Percentiles rank a stretch among this genome's conserved stretches.
Evolutionary conservation across 2,888 invertebrate genomes (phyloP).

Genomic region (Euzetes globulus): DNA sequence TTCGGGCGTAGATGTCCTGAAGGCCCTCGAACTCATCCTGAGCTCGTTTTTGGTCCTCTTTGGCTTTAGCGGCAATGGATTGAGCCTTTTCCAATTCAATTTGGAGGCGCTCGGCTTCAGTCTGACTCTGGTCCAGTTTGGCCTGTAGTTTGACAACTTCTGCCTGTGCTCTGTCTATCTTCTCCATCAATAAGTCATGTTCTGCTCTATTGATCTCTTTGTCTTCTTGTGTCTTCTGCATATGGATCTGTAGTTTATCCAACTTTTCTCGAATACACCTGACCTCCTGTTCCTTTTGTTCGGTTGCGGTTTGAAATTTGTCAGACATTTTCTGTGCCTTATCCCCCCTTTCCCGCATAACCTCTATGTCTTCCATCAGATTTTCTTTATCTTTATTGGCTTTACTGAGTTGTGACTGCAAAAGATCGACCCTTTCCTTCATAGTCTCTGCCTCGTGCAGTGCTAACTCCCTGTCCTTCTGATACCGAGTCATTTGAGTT

Average conservation of each 20-base stretch:
- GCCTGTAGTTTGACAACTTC: slow-evolving; percentile 81
- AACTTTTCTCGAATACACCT: slow-evolving; percentile 80
- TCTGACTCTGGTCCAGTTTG: slow-evolving; percentile 75
- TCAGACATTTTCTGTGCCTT: slow-evolving; percentile 54
- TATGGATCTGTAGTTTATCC: slow-evolving; percentile 66
- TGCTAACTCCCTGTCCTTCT: slow-evolving; percentile 77
- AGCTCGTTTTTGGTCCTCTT: slow-evolving; percentile 75
- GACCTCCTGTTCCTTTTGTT: slow-evolving; percentile 73
- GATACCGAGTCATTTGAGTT: slow-evolving; percentile 66
- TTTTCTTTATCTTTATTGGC: slow-evolving; percentile 76
- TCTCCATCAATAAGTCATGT: slow-evolving; percentile 83
- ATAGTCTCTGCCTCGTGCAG: slow-evolving; percentile 71
- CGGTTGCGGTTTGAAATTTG: slow-evolving; percentile 66
- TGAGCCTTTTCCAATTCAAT: slow-evolving; percentile 78
- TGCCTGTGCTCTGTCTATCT: slow-evolving; percentile 65
- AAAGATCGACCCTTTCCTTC: slow-evolving; percentile 71
- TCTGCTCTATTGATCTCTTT: slow-evolving; percentile 80
- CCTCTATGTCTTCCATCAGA: slow-evolving; percentile 72
- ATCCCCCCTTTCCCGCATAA: slow-evolving; percentile 78
- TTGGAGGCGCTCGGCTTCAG: slow-evolving; percentile 75
- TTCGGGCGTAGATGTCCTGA: slow-evolving; percentile 81
- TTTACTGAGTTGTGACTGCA: slow-evolving; percentile 70
- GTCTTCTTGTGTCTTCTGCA: slow-evolving; percentile 77
- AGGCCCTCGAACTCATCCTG: slow-evolving; percentile 76
- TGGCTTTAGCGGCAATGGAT: slow-evolving; percentile 65